Evolutionary conservation across 2,113 vertebrate species (phyloP).

Genomic region (Pampusana beccarii): DNA sequence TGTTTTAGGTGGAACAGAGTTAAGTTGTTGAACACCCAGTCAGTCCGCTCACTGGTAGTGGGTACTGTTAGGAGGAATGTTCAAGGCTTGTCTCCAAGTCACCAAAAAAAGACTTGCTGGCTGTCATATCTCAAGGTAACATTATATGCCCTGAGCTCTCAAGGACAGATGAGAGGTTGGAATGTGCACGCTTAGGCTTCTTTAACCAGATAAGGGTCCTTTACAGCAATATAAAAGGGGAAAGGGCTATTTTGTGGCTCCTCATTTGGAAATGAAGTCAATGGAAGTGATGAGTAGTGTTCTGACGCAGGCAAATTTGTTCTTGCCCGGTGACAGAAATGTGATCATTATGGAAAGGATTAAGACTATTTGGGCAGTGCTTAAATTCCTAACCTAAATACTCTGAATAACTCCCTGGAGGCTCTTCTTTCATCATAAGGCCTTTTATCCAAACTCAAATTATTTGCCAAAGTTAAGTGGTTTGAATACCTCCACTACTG

Average conservation of each 20-base stretch:
- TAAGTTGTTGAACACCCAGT: not conserved
- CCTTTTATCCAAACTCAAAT: not conserved
- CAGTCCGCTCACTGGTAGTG: not conserved
- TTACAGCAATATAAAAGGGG: not conserved
- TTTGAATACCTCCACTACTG: not conserved
- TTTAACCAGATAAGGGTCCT: not conserved
- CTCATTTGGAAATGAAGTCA: not conserved
- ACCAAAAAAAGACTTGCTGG: not conserved
- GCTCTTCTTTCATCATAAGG: not conserved
- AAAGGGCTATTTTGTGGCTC: not conserved
- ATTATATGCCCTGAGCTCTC: not conserved
- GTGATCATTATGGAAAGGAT: not conserved
- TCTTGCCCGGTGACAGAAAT: not conserved
- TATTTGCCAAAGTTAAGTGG: not conserved
- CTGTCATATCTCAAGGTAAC: not conserved
- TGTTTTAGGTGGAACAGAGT: not conserved
- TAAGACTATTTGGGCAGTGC: not conserved
- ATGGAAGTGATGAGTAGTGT: not conserved
- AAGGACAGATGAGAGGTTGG: not conserved
- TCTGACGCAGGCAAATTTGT: not conserved
- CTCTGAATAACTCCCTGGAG: not conserved
- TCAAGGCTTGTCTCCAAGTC: not conserved
- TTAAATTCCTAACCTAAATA: not conserved
- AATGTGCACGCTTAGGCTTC: not conserved
- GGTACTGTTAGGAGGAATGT: not conserved